Conservation (phyloP, 2,113 vertebrate species). For the Dolichotis patagonum region DNA sequence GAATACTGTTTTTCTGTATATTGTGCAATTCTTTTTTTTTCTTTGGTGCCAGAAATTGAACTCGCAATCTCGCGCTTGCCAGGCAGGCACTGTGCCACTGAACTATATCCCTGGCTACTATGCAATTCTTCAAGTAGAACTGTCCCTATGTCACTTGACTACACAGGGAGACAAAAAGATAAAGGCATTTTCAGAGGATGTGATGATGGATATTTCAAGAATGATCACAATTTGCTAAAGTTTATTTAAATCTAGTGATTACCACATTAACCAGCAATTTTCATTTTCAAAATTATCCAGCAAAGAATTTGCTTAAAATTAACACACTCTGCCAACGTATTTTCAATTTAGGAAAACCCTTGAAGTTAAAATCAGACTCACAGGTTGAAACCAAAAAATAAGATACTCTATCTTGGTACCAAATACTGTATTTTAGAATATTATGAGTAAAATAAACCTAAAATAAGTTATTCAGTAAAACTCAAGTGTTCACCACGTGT, state of each 20-base stretch:
- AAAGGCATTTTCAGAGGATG: slow-evolving; percentile 40
- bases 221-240: slow-evolving; percentile 37
- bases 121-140: slow-evolving; percentile 2
- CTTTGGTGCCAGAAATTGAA: no score
- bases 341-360: slow-evolving; percentile 45
- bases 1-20: slow-evolving; percentile 21
- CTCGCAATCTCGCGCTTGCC: no score
- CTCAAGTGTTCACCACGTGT: background rate
- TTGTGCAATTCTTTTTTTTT: background rate
- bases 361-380: slow-evolving; percentile 48
- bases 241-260: slow-evolving; percentile 49
- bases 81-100: no score
- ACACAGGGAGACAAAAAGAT: background rate
- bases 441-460: background rate
- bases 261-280: slow-evolving; percentile 40
- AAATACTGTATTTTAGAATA: background rate
- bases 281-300: slow-evolving; percentile 66
- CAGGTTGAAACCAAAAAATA: background rate
- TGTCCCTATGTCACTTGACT: background rate
- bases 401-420: background rate
- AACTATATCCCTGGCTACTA: background rate
- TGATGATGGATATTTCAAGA: slow-evolving; percentile 37
- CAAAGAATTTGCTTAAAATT: background rate
- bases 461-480: slow-evolving; percentile 48
- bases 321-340: background rate